Conservation (phyloP, 2,797 vertebrate species). For the Pitangus sulphuratus region DNA sequence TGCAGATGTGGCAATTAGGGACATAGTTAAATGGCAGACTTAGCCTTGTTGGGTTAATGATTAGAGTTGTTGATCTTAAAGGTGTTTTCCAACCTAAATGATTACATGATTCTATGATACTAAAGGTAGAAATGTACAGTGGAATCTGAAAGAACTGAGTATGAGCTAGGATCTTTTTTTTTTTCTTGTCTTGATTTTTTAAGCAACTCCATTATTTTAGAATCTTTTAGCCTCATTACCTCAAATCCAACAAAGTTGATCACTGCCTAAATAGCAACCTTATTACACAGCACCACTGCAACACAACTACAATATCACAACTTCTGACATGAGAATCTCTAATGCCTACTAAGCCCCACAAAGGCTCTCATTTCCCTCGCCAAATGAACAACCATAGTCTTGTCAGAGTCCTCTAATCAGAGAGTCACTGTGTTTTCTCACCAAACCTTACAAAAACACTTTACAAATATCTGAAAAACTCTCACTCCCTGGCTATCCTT, state of each 20-base stretch:
- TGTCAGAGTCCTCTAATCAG: background rate
- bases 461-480: background rate
- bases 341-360: background rate
- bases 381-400: background rate
- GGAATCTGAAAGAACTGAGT: background rate
- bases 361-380: background rate
- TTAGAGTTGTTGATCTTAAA: background rate
- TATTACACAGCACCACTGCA: background rate
- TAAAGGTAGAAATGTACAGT: background rate
- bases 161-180: background rate
- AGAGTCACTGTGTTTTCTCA: background rate
- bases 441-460: background rate
- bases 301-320: background rate
- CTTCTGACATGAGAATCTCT: background rate
- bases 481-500: background rate
- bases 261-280: background rate
- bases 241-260: background rate
- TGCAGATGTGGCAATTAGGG: background rate
- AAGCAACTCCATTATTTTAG: background rate
- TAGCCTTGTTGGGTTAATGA: fast-evolving
- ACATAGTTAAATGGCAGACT: background rate
- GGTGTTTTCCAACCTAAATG: background rate
- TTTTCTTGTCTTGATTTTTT: background rate
- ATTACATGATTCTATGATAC: background rate
- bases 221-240: background rate